phyloP scores from a whole-genome alignment of 2,797 vertebrate genomes.

The Novumbra hubbsi region DNA sequence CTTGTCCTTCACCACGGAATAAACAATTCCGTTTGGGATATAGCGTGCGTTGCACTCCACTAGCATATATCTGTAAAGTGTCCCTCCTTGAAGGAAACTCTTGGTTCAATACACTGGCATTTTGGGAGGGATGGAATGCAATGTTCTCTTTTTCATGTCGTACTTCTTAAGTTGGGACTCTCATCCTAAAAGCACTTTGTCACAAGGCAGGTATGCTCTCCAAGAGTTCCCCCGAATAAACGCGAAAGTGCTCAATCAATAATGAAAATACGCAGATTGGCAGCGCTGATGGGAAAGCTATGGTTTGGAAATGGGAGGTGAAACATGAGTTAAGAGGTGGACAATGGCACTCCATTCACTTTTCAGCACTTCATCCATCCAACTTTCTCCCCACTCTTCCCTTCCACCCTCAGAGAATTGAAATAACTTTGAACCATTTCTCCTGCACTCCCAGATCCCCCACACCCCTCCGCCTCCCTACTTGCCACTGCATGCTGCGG shows the following conservation, averaged over 20 bases:
- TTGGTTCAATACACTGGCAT: neutral
- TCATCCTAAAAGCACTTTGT: conserved; percentile 12
- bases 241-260: conserved; percentile 22
- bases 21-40: neutral
- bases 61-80: neutral
- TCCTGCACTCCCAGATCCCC: too few relatives aligned
- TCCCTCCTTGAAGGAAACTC: neutral
- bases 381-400: neutral
- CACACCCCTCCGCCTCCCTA: neutral
- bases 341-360: neutral
- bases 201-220: conserved; percentile 10
- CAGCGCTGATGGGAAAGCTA: neutral
- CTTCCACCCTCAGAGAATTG: neutral
- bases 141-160: neutral
- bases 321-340: neutral
- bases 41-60: neutral
- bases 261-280: conserved; percentile 6
- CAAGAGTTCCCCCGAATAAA: neutral
- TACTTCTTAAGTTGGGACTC: neutral
- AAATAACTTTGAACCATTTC: neutral
- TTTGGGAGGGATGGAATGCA: neutral
- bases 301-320: neutral
- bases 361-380: neutral
- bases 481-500: neutral
- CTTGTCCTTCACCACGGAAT: conserved; percentile 5